Evolutionary conservation across 2,113 vertebrate genomes (phyloP), one percentile per base, ranked within the genome.

Genomic region (Herpailurus yagouaroundi): DNA sequence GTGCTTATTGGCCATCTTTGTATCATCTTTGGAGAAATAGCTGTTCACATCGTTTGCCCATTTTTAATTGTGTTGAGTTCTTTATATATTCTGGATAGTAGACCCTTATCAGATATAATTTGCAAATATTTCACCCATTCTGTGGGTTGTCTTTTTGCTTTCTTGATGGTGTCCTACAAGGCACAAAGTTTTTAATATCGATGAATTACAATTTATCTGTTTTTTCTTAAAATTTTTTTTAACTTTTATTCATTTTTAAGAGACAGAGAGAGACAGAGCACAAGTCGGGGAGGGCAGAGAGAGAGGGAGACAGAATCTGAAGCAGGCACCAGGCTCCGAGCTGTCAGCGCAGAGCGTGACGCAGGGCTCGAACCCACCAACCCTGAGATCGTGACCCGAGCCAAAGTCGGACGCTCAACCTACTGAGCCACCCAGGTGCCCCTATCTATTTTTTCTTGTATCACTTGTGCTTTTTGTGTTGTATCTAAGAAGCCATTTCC

Each of bases 161-260:
- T 81, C 64, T 89, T 94, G 71, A 41, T 63, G 12, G 7, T 68
- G 5, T 68, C 38, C 69, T 95, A 69, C 52, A 89, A 89, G 89
- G 45, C 18, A 93, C 15, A 33, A 93, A 79, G 52, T 68, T 87
- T 95, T 97, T 66, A 80, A 83, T 80, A 69, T 36, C 48, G 45
- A 64, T 91, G 6, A 91, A 38, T 36, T 74, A 33, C 69, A 85
- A 64, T 45, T 80, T 92, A 38, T 48, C 60, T 94, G 76, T 79
- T 93, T 45, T 45, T 45, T 45, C 45, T 45, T 45, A 45, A 45
- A 9, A 0, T 45, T 45, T 45, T 45, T 45, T 45, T 9, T 9
- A 45, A 9, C 45, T 45, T 45, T 45, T 45, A 45, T 45, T 45
- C 8, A 45, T 9, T 45, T 45, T 45, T 45, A 45, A 45, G 45